Evolutionary conservation across 2,888 invertebrate genomes (phyloP), one percentile per base, ranked within the genome.

Genomic region (Trichogramma dendrolimi): DNA sequence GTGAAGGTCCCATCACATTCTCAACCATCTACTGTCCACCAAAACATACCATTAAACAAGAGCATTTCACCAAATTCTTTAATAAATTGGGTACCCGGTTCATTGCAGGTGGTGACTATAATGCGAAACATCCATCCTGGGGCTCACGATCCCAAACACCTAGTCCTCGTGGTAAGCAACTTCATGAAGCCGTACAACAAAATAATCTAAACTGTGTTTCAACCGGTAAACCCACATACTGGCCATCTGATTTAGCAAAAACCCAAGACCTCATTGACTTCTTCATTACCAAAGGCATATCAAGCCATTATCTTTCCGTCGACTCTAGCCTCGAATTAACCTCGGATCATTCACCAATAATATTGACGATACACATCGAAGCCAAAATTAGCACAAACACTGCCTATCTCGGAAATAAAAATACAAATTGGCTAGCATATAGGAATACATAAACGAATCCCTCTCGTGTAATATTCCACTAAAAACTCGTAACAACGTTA

Each of bases 181-280:
- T 62, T 4, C 27, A 27, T 1, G 43, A 55, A 62, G 43, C 54
- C 4, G 49, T 62, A 11, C 7, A 42, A 11, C n/a, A 42, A 5
- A 27, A 38, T 4, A 47, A 48, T 65, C 42, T 10, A n/a, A n/a
- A 43, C 4, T 41, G 7, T 7, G 10, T 58, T 10, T 67, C 69
- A n/a, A 62, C 60, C 5, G 62, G 65, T 4, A 46, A 63, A 58
- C 68, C 69, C 14, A 69, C 66, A 5, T 67, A 70, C 60, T 71
- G 69, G 56, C 4, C 56, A 10, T 6, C 3, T 8, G 46, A 56
- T 27, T 38, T 5, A 4, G 27, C 6, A 3, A 46, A 56, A 47
- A 46, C 47, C 5, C 47, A 46, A 11, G 56, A 56, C 5, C 4
- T 56, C 38, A 56, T 56, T 4, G 56, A 56, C 14, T 56, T 56